Base-by-base conservation (phyloP, 1,140 invertebrate species). In the Trialeurodes vaporariorum region DNA sequence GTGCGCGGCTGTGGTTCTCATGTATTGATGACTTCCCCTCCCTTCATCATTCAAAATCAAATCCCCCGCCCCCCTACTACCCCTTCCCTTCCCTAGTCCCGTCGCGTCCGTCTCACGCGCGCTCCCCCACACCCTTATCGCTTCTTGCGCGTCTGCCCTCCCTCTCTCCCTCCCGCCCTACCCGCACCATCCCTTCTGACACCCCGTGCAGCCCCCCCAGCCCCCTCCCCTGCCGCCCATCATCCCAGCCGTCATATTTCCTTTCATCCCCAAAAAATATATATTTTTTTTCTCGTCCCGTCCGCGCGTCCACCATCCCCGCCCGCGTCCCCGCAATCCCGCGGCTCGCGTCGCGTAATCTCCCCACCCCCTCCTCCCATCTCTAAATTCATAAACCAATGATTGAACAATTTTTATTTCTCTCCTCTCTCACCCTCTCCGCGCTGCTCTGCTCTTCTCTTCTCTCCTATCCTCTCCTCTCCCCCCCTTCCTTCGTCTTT, bases 391-490 rank as follows among this genome's bases (percentile, higher is more conserved):
- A 49, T 49, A 49, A 49, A 49, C 34, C 34, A 49, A 49, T 49
- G 34, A 49, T 49, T 49, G 34, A 49, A 49, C 34, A 49, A 49
- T 49, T 49, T 49, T 49, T 49, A 49, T 49, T 49, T 49, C 34
- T 49, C 34, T 49, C 34, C 34, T 49, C 34, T 49, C 34, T 5
- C 34, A 5, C 5, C 34, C 34, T 5, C 5, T 49, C n/a, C n/a
- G n/a, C 34, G 34, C 34, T 49, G 17, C 34, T 17, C 34, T 17
- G 17, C 34, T 17, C 17, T 49, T 49, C 17, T 49, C 17, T 49
- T 17, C 34, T 49, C 34, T 49, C 34, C 17, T 49, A 9, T 49
- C 17, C 17, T 49, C 5, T 5, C 34, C 5, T 5, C 17, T 17
- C 34, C 34, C n/a, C n/a, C n/a, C n/a, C n/a, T 17, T 5, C 34